Conservation (phyloP, 2,888 invertebrate genomes). For the Phyto melanocephala region DNA sequence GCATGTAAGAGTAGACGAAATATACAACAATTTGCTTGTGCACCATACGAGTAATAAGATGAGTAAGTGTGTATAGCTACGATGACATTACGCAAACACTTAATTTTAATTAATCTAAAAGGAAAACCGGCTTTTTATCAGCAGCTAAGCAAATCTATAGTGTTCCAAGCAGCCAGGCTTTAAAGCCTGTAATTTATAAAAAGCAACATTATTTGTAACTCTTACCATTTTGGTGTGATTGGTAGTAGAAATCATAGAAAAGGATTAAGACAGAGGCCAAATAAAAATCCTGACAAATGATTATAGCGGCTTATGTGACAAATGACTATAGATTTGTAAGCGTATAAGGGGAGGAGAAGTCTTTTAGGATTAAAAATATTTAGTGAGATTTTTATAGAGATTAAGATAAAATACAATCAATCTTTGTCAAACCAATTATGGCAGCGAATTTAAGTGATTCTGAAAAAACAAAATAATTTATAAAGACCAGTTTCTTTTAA, state of each 20-base stretch:
- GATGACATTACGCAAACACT: constrained; percentile 38
- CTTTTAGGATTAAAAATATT: not conserved
- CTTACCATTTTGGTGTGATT: constrained; percentile 22
- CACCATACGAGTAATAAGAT: not conserved
- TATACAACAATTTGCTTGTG: not conserved
- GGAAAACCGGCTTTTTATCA: constrained; percentile 37
- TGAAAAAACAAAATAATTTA: no score
- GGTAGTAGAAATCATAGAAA: constrained; percentile 27
- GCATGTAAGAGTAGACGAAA: not conserved
- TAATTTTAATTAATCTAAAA: constrained; percentile 57
- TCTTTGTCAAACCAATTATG: constrained; percentile 22
- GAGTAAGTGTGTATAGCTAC: not conserved
- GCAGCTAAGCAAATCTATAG: not conserved
- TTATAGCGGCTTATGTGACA: constrained; percentile 32
- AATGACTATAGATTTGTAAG: constrained; percentile 28
- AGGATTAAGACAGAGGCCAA: constrained; percentile 29
- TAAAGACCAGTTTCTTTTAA: no score
- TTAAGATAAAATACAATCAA: not conserved
- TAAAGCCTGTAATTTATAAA: not conserved
- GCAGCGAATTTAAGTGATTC: no score
- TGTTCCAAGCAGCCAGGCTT: not conserved
- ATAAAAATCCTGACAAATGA: constrained; percentile 56
- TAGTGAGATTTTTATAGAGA: not conserved
- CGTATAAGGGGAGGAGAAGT: not conserved
- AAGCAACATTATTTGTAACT: not conserved